These are phyloP conservation scores for Meloidogyne exigua DNA, from an alignment of 1,140 invertebrate genomes.

Conservation along the genomic window DNA sequence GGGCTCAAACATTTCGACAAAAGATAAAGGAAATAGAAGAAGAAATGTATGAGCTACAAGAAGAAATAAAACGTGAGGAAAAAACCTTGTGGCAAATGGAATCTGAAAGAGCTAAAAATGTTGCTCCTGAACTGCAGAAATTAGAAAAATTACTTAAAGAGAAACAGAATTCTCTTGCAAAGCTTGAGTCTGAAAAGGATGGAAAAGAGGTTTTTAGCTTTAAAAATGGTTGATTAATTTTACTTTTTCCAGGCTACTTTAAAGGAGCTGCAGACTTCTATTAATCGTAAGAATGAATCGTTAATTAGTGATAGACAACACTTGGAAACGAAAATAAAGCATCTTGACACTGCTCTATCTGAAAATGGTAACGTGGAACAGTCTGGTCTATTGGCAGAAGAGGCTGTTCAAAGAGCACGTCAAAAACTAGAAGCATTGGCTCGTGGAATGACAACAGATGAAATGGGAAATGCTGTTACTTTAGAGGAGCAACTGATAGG, in stretches of 20 bases:
- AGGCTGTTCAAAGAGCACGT: slow-evolving; percentile 58
- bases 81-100: slow-evolving; percentile 22
- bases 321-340: slow-evolving; percentile 37
- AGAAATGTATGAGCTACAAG: slow-evolving; percentile 15
- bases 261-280: background rate
- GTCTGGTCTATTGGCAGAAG: slow-evolving; percentile 72
- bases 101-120: slow-evolving; percentile 16
- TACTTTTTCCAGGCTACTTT: background rate
- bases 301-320: slow-evolving; percentile 47
- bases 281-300: background rate
- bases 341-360: slow-evolving; percentile 42
- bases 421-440: slow-evolving; percentile 44
- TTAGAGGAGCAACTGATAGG: slow-evolving; percentile 37
- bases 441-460: slow-evolving; percentile 49
- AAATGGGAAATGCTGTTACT: slow-evolving; percentile 44
- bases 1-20: slow-evolving; percentile 7
- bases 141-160: slow-evolving; percentile 28
- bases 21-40: background rate
- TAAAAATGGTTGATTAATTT: background rate
- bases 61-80: slow-evolving; percentile 10
- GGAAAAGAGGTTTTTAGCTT: slow-evolving; percentile 24
- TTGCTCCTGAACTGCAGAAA: slow-evolving; percentile 13
- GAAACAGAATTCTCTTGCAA: slow-evolving; percentile 18
- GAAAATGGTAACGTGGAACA: slow-evolving; percentile 65
- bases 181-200: slow-evolving; percentile 37